Percentiles rank a stretch among this genome's conserved stretches.
Evolutionary conservation across 1,140 invertebrate species (phyloP).

Genomic region (Dysdera silvatica): DNA sequence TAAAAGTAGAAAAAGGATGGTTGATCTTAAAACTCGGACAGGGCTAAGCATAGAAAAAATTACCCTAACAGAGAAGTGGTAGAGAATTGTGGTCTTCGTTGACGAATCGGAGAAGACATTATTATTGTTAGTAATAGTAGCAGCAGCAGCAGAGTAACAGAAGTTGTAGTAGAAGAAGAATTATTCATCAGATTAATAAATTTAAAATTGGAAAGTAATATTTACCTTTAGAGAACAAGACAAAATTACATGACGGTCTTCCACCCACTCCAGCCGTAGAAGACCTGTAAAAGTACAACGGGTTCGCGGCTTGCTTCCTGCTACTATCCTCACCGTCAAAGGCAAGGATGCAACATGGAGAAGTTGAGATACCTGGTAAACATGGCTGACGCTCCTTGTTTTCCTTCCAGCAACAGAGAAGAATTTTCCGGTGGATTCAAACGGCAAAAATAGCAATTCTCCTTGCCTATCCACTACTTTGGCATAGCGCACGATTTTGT

Average conservation of each 20-base stretch:
- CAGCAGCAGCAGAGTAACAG: no score
- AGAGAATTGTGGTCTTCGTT: no score
- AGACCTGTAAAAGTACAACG: conserved; percentile 24
- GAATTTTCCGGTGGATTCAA: conserved; percentile 15
- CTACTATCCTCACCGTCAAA: conserved; percentile 19
- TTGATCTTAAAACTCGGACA: no score
- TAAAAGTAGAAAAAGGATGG: no score
- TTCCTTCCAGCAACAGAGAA: conserved; percentile 17
- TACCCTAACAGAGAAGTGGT: no score
- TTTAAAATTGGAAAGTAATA: no score
- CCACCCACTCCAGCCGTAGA: conserved; percentile 20
- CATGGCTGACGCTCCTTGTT: conserved; percentile 24
- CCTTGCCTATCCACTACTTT: conserved; percentile 24
- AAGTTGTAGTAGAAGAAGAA: no score
- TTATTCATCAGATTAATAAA: no score
- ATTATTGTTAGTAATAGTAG: no score
- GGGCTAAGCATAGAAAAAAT: no score
- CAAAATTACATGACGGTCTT: conserved; percentile 24
- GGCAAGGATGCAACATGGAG: conserved; percentile 17
- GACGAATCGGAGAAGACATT: no score
- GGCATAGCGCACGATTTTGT: conserved; percentile 19
- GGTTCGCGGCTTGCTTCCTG: conserved; percentile 5
- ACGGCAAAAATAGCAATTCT: conserved; percentile 14
- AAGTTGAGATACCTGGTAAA: conserved; percentile 22
- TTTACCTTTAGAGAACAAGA: conserved; percentile 18